Evolutionary conservation across 2,113 vertebrate genomes (phyloP), one percentile per base, ranked within the genome.

Genomic region (Cochlearius cochlearius): DNA sequence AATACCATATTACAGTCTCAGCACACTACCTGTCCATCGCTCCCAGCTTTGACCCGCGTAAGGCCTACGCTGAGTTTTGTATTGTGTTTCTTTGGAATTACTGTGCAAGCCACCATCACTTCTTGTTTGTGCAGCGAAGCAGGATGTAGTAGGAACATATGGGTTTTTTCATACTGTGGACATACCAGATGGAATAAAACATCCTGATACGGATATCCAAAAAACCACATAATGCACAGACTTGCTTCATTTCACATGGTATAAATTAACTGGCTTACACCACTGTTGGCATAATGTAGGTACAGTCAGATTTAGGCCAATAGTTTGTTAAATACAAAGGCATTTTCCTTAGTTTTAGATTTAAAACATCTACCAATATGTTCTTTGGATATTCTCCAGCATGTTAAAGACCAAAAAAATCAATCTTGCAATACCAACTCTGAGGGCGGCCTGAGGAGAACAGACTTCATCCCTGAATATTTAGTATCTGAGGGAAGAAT

Each of bases 201-300:
- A 75, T 32, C 75, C 66, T 69, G 53, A 69, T 82, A 23, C 0
- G 12, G 49, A 32, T 72, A 72, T 58, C 22, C 2, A 9, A 32
- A 56, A 53, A 0, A 1, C 4, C 23, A 29, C 15, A 7, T 8
- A 47, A 74, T 34, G 41, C 1, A 3, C 0, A 0, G 45, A 38
- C 25, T 81, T 52, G 26, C 26, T 90, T 93, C 3, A 2, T 85
- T 87, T 94, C 45, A 21, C 2, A 3, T 69, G 59, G 55, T 77
- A 75, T 83, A 52, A 83, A 66, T 92, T 55, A 43, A 69, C 30
- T 71, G 72, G 30, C 29, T 83, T 38, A 34, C 10, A 52, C 7
- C 8, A 9, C 38, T 63, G 23, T 71, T 77, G 82, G 63, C 20
- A 25, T 52, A 60, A 71, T 34, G 9, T 63, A 88, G 64, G 30